Conservation (phyloP, 2,113 vertebrate species). For the Phrynocephalus versicolor region DNA sequence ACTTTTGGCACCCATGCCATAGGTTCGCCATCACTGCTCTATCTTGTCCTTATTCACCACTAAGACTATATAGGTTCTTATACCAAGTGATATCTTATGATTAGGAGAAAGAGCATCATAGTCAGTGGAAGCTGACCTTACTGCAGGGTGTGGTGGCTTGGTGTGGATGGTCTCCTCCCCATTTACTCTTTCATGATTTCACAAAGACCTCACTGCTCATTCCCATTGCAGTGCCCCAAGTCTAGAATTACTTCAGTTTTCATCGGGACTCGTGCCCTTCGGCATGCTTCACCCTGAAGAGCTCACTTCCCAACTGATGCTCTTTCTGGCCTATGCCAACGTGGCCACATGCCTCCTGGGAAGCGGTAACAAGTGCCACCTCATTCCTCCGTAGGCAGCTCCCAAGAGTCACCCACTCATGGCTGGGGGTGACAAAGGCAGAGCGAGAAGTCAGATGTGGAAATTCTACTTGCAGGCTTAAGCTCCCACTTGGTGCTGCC, state of each 20-base stretch:
- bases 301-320: neutral
- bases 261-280: neutral
- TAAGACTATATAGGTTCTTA: neutral
- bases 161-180: no score
- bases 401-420: neutral
- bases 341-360: neutral
- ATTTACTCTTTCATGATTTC: neutral
- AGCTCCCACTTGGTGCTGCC: neutral
- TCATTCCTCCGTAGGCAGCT: neutral
- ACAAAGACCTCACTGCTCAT: neutral
- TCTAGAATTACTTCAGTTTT: neutral
- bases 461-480: neutral
- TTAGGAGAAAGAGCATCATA: neutral
- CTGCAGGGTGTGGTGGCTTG: neutral
- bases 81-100: no score
- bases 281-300: neutral
- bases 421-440: neutral
- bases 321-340: neutral
- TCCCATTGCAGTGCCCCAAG: neutral
- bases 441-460: neutral
- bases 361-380: neutral
- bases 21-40: no score
- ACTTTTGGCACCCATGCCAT: no score
- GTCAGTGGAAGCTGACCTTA: neutral
- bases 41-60: neutral